Evolutionary conservation across 2,888 invertebrate species (phyloP).

Genomic region (Tholera decimalis): DNA sequence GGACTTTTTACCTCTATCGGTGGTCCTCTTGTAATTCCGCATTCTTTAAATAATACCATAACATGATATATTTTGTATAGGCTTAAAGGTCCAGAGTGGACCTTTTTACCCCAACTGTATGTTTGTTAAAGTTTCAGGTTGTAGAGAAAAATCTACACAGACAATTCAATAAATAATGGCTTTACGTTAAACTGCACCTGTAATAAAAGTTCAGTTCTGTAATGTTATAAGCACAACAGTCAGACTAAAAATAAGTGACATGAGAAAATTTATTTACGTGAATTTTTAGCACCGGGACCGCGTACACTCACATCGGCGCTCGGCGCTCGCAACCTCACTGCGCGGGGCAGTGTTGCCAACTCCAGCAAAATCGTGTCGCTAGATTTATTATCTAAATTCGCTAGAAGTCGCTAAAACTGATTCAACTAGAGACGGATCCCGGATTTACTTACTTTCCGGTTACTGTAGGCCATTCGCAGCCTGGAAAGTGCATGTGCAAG

Average conservation of each 20-base stretch:
- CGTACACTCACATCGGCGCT: neutral
- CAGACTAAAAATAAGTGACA: neutral
- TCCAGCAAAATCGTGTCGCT: too few species aligned
- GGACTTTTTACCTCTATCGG: neutral
- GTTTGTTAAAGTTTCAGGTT: neutral
- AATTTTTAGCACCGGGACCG: neutral
- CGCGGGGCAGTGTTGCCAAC: neutral
- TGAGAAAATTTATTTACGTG: neutral
- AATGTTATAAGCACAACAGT: neutral
- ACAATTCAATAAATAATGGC: neutral
- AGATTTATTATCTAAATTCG: too few species aligned
- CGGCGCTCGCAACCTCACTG: neutral
- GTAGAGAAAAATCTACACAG: neutral
- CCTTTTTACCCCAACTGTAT: neutral
- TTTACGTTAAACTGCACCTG: neutral
- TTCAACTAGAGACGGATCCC: too few species aligned
- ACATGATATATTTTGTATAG: neutral
- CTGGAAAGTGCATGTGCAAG: too few species aligned
- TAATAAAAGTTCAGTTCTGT: neutral
- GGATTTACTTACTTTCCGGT: too few species aligned
- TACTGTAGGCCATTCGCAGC: too few species aligned
- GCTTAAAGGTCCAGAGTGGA: neutral
- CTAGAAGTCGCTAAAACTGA: too few species aligned
- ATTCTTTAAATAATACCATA: neutral
- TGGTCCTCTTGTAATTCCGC: slow-evolving; percentile 2